phyloP scores from a whole-genome alignment of 1,140 invertebrate genomes.

The Aleiodes sp. region DNA sequence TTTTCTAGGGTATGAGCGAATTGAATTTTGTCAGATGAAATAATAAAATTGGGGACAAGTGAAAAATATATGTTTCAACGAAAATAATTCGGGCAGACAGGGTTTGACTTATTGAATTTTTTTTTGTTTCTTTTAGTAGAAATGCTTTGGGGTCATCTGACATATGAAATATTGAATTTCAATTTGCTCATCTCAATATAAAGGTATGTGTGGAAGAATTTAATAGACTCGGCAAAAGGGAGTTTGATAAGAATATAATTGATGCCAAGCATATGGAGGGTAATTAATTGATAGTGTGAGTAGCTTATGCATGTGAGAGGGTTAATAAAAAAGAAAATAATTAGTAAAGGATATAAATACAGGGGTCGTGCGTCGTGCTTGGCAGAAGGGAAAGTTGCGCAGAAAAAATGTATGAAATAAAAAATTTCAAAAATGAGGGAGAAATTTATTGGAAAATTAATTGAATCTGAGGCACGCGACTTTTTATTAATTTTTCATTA shows the following conservation, averaged over 20 bases:
- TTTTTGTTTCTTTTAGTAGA: background rate
- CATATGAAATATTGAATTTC: background rate
- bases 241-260: slow-evolving; percentile 15
- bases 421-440: no score
- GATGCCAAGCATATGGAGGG: slow-evolving; percentile 25
- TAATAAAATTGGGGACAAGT: background rate
- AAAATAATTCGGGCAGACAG: slow-evolving; percentile 37
- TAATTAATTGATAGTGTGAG: slow-evolving; percentile 40
- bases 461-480: no score
- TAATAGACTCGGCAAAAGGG: background rate
- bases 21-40: background rate
- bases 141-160: background rate
- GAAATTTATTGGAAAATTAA: no score
- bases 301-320: slow-evolving; percentile 49
- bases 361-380: background rate
- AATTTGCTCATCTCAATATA: background rate
- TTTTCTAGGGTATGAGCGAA: background rate
- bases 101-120: slow-evolving; percentile 23
- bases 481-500: background rate
- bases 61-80: background rate
- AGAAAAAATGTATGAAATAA: no score
- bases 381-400: no score
- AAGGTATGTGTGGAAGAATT: background rate
- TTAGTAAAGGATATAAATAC: background rate
- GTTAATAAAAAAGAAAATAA: slow-evolving; percentile 49